These are phyloP conservation scores for Chunga burmeisteri DNA, from an alignment of 2,113 vertebrate species.

Conservation along the genomic window DNA sequence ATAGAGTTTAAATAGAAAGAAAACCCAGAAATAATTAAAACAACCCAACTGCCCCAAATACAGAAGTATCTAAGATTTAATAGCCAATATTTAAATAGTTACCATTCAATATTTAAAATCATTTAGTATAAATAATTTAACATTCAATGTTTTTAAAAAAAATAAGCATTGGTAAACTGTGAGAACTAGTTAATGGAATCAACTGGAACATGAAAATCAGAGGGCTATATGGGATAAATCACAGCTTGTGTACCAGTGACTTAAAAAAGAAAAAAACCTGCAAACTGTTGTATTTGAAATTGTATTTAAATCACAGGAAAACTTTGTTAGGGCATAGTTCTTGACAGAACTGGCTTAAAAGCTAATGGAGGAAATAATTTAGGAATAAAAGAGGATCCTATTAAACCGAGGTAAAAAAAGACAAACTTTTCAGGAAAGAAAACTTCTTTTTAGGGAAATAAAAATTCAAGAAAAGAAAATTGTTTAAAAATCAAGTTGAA, in stretches of 20 bases:
- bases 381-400: neutral
- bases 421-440: neutral
- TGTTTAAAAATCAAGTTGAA: neutral
- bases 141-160: neutral
- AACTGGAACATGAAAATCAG: neutral
- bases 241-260: neutral
- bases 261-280: neutral
- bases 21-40: neutral
- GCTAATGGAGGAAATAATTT: neutral
- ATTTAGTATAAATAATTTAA: neutral
- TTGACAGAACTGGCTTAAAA: neutral
- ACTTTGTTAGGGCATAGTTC: neutral
- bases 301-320: neutral
- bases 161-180: neutral
- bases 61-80: neutral
- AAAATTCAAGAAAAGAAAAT: neutral
- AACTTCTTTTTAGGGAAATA: neutral
- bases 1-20: neutral
- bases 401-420: neutral
- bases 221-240: neutral
- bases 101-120: neutral
- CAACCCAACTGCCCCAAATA: accelerated
- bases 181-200: neutral
- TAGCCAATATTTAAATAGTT: neutral
- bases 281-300: neutral